phyloP scores from a whole-genome alignment of 1,140 invertebrate species.

The Ditylenchus dipsaci region DNA sequence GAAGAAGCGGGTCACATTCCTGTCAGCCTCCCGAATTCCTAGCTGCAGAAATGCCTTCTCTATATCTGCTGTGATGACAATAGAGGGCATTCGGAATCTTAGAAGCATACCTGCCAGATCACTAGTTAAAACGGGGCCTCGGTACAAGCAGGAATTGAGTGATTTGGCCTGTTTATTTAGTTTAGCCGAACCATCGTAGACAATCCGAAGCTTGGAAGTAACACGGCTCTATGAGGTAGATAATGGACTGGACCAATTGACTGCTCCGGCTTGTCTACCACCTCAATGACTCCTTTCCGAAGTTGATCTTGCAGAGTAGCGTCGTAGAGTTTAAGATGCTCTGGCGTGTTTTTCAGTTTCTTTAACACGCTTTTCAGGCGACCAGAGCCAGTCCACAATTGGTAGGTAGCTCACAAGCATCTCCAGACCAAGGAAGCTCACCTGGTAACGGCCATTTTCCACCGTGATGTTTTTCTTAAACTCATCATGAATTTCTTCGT shows the following conservation, averaged over 20 bases:
- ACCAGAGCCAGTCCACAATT: slow-evolving; percentile 6
- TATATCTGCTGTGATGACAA: slow-evolving; percentile 26
- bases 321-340: not conserved
- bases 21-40: slow-evolving; percentile 6
- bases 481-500: too few species aligned
- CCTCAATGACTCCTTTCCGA: slow-evolving; percentile 2
- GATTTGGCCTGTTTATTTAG: slow-evolving; percentile 23
- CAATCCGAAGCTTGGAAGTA: slow-evolving; percentile 57
- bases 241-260: slow-evolving; percentile 3
- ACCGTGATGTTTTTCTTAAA: slow-evolving; percentile 12
- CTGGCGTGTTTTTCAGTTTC: not conserved
- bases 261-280: not conserved
- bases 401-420: not conserved
- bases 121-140: slow-evolving; percentile 33
- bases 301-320: not conserved
- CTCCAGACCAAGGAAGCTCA: slow-evolving; percentile 1
- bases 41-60: slow-evolving; percentile 42
- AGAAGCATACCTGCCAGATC: slow-evolving; percentile 26
- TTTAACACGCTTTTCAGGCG: not conserved
- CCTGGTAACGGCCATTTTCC: slow-evolving; percentile 4
- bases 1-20: slow-evolving; percentile 32
- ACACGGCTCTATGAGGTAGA: slow-evolving; percentile 11
- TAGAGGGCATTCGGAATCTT: slow-evolving; percentile 13
- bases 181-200: slow-evolving; percentile 58
- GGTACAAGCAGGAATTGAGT: slow-evolving; percentile 55